Evolutionary conservation across 2,113 vertebrate genomes (phyloP).

Genomic region (Trachemys scripta): DNA sequence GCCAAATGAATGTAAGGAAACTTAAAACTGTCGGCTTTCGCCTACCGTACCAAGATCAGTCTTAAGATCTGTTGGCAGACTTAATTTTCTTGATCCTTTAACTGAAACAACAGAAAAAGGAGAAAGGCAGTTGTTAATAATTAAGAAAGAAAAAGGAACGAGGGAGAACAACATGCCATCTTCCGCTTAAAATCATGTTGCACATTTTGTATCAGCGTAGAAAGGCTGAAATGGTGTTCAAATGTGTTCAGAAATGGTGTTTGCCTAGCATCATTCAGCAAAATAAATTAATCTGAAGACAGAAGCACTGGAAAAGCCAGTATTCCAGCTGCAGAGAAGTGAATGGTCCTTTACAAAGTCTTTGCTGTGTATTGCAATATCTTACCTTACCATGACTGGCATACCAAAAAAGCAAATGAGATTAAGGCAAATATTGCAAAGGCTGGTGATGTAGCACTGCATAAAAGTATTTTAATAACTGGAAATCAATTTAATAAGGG

Average conservation of each 20-base stretch:
- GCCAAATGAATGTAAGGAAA: slow-evolving; percentile 83
- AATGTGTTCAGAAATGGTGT: slow-evolving; percentile 11
- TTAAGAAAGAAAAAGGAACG: slow-evolving; percentile 78
- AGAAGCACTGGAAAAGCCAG: slow-evolving; percentile 35
- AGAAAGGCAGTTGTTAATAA: slow-evolving; percentile 94
- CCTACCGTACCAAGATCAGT: slow-evolving; percentile 99
- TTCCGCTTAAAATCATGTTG: slow-evolving; percentile 55
- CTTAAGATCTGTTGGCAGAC: slow-evolving; percentile 99
- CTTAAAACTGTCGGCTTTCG: slow-evolving; percentile 91
- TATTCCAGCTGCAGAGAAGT: slow-evolving; percentile 61
- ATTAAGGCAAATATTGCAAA: slow-evolving; percentile 68
- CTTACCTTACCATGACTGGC: slow-evolving; percentile 63
- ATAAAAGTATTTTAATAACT: slow-evolving; percentile 59
- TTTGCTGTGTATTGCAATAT: slow-evolving; percentile 50
- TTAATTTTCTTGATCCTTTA: slow-evolving; percentile 99
- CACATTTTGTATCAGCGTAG: slow-evolving; percentile 38
- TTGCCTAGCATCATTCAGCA: slow-evolving; percentile 41
- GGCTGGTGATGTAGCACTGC: slow-evolving; percentile 24
- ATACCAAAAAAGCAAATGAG: slow-evolving; percentile 53
- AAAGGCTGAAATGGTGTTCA: slow-evolving; percentile 50
- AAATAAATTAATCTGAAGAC: slow-evolving; percentile 55
- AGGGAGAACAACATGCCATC: slow-evolving; percentile 73
- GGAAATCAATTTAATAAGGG: slow-evolving; percentile 28
- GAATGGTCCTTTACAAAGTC: slow-evolving; percentile 55
- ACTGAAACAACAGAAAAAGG: slow-evolving; percentile 99